phyloP scores from a whole-genome alignment of 2,888 invertebrate species.

The Sminthurides aquaticus region DNA sequence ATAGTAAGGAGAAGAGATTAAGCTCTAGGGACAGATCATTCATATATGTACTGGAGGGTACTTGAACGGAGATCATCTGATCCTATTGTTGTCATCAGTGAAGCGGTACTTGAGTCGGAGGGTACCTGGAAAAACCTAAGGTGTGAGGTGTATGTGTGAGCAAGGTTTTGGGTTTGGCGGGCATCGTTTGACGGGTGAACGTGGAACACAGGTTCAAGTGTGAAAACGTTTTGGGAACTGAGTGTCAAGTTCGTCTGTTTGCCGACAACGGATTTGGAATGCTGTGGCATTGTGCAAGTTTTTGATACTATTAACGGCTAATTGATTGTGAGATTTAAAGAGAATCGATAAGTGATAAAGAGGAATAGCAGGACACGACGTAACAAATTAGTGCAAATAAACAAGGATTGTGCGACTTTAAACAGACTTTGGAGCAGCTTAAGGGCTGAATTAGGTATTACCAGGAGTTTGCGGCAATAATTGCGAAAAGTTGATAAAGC shows the following conservation, averaged over 20 bases:
- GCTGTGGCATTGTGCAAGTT: not conserved
- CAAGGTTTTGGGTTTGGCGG: too few species aligned
- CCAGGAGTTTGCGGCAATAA: not conserved
- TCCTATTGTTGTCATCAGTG: not conserved
- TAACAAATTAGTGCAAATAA: not conserved
- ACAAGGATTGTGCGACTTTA: not conserved
- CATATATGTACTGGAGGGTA: not conserved
- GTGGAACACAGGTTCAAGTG: too few species aligned
- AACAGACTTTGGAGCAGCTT: not conserved
- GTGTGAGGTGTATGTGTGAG: too few species aligned
- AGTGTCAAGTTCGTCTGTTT: too few species aligned
- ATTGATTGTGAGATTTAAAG: not conserved
- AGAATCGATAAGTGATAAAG: not conserved
- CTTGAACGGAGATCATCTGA: not conserved
- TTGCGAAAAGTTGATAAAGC: not conserved
- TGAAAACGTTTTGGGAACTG: too few species aligned
- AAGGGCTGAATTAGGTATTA: not conserved
- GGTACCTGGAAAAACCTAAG: too few species aligned
- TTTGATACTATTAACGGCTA: not conserved
- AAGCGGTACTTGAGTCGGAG: not conserved
- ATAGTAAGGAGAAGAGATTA: too few species aligned
- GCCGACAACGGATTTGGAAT: too few species aligned
- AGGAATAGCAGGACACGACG: not conserved
- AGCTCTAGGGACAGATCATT: too few species aligned
- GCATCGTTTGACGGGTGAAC: too few species aligned